Percentiles rank a stretch among this genome's conserved stretches.
Conservation (phyloP, 1,140 invertebrate genomes). For the Panagrolaimus sp. region DNA sequence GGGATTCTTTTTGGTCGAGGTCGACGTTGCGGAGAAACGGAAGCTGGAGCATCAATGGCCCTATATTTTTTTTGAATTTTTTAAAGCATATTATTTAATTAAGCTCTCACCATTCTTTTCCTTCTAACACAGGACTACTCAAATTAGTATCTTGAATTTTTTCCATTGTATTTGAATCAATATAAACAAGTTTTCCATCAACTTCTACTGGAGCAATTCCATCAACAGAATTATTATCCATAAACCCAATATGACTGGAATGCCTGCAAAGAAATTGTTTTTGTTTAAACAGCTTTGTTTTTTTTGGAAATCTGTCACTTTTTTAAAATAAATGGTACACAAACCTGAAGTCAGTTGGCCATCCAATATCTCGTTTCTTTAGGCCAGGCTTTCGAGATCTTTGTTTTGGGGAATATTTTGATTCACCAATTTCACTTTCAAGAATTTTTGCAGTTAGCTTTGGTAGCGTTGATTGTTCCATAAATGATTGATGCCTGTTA, state of each 20-base stretch:
- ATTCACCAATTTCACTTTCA: too few species aligned
- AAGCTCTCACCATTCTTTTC: slow-evolving; percentile 3
- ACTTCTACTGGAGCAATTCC: neutral
- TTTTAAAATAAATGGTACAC: neutral
- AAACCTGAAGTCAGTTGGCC: neutral
- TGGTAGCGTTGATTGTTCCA: too few species aligned
- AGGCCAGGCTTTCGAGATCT: neutral
- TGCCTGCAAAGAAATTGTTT: neutral
- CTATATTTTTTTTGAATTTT: too few species aligned
- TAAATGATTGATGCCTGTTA: too few species aligned
- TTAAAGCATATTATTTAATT: too few species aligned
- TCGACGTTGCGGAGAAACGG: neutral
- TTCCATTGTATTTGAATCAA: neutral
- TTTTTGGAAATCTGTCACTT: too few species aligned
- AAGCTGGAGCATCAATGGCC: neutral
- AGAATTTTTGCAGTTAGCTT: too few species aligned
- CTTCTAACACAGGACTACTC: neutral
- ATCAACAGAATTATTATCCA: neutral
- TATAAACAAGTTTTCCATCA: neutral
- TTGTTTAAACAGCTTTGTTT: too few species aligned
- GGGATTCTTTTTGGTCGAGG: neutral
- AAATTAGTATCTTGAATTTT: neutral
- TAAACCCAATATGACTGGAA: neutral
- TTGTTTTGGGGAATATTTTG: too few species aligned
- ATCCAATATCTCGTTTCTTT: neutral